These are phyloP conservation scores for Nesidiocoris tenuis DNA, from an alignment of 2,888 invertebrate species.

Conservation along the genomic window DNA sequence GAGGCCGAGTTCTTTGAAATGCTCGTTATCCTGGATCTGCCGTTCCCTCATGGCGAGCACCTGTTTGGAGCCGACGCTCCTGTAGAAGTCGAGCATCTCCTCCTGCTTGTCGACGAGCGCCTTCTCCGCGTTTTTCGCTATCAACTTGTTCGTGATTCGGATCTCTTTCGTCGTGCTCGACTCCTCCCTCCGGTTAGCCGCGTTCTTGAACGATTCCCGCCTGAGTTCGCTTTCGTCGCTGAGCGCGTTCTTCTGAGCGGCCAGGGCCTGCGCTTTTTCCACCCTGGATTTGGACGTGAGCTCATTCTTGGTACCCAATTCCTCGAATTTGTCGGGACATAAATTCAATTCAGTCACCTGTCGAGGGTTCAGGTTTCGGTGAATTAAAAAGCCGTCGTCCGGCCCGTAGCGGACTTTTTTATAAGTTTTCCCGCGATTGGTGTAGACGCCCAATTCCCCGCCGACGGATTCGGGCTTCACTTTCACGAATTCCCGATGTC, in stretches of 20 bases:
- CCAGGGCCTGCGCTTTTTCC: not conserved
- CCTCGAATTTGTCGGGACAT: constrained; percentile 6
- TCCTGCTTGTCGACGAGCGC: constrained; percentile 22
- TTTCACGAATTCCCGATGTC: not conserved
- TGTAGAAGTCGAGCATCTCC: constrained; percentile 37
- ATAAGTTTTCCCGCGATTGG: constrained; percentile 8
- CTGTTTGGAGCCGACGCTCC: constrained; percentile 17
- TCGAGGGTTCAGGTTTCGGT: constrained; percentile 21
- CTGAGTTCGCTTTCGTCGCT: constrained; percentile 28
- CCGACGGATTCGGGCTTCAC: not conserved
- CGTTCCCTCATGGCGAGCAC: constrained; percentile 31
- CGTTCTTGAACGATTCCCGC: constrained; percentile 20
- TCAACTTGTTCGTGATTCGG: constrained; percentile 1
- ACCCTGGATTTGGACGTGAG: not conserved
- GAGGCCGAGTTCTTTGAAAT: constrained; percentile 23
- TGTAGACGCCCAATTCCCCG: constrained; percentile 16
- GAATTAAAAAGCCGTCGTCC: constrained; percentile 10
- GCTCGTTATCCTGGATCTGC: constrained; percentile 26
- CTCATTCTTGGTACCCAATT: constrained; percentile 5
- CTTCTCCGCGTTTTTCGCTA: constrained; percentile 11
- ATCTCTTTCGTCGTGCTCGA: constrained; percentile 14
- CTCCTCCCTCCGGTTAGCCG: not conserved
- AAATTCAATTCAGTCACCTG: not conserved
- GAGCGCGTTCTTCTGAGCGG: constrained; percentile 2
- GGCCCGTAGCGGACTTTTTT: constrained; percentile 24